These are phyloP conservation scores for Heterodera carotae DNA, from an alignment of 1,140 invertebrate species.

Conservation along the genomic window DNA sequence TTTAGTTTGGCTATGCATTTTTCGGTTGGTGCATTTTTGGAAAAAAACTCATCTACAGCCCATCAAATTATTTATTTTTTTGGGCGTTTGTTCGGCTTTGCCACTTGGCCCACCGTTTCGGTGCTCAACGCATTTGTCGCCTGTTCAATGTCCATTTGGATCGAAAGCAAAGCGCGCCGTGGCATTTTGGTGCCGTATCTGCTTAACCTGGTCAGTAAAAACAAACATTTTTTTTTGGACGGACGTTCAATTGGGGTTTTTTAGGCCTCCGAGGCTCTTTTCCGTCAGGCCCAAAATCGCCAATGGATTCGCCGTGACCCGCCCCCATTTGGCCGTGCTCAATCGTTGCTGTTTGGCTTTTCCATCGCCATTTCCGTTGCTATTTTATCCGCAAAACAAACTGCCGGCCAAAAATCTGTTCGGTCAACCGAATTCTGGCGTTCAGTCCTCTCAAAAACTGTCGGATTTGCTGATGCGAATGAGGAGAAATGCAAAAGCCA, in stretches of 20 bases:
- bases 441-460: background rate
- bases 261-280: slow-evolving; percentile 62
- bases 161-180: slow-evolving; percentile 53
- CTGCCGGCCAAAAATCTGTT: background rate
- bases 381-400: slow-evolving; percentile 31
- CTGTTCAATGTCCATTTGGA: slow-evolving; percentile 55
- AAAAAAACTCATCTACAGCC: background rate
- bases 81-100: slow-evolving; percentile 58
- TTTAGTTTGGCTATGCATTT: slow-evolving; percentile 50
- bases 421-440: background rate
- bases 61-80: slow-evolving; percentile 6
- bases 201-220: slow-evolving; percentile 55
- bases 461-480: background rate
- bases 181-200: slow-evolving; percentile 58
- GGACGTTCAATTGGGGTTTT: background rate
- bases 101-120: slow-evolving; percentile 51
- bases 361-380: slow-evolving; percentile 43
- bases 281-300: slow-evolving; percentile 56
- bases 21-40: slow-evolving; percentile 47
- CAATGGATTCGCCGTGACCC: slow-evolving; percentile 40
- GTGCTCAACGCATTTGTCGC: slow-evolving; percentile 47
- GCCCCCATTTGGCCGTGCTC: slow-evolving; percentile 40
- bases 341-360: slow-evolving; percentile 56
- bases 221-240: background rate
- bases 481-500: too few relatives aligned